Base-by-base conservation (phyloP, 2,797 vertebrate genomes). In the Paedocypris micromegethes region DNA sequence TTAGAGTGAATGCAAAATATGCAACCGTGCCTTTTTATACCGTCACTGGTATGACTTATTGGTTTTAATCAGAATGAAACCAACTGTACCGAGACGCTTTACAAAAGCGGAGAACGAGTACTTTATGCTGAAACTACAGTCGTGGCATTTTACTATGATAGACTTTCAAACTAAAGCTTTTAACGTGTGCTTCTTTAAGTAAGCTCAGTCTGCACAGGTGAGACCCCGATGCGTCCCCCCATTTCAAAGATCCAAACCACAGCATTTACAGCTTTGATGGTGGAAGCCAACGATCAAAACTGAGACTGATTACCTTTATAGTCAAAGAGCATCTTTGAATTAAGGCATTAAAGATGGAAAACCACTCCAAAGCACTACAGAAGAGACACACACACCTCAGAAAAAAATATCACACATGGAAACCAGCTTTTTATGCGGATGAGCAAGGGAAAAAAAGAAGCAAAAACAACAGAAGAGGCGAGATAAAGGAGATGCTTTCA, bases 1-100 rank as follows among this genome's bases (percentile, higher is more conserved):
- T 85, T 89, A 89, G 92, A 89, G 91, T 93, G 94, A 98, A 98
- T 97, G 93, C 94, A 89, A 97, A 91, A 93, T 94, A 96, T 97
- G 95, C 95, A 97, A 97, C 91, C 93, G 96, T 98, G 96, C 96
- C 96, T 98, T 98, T 90, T 98, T 98, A 94, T 97, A 97, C 92
- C 93, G 86, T 78, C 72, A 87, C 89, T 84, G 92, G 93, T 94
- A 94, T 90, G 91, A 89, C 92, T 90, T 85, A 86, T 87, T 83
- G 88, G 88, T 89, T 91, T 86, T 92, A 88, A 92, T 92, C 88
- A 88, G 88, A 92, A 83, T 83, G 82, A 82, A 84, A 86, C 79
- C 79, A 82, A 81, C 88, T 87, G 83, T 82, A 87, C 85, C 86
- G 88, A 91, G 86, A 88, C 89, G 90, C 88, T 93, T 86, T 84